Evolutionary conservation across 2,888 invertebrate genomes (phyloP).

Genomic region (Epirrita christyi): DNA sequence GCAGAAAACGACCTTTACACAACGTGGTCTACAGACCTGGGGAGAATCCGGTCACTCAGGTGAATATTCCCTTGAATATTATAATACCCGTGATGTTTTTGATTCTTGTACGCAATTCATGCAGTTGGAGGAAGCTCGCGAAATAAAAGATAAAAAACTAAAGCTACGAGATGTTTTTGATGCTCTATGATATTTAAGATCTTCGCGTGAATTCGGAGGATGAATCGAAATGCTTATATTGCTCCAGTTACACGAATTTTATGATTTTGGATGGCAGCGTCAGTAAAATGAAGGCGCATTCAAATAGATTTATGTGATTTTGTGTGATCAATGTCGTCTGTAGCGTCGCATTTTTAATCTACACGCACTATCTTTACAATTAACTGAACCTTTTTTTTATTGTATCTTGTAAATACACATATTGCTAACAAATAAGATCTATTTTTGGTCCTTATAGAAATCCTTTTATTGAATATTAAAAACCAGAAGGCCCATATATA

Average conservation of each 20-base stretch:
- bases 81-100: constrained; percentile 2
- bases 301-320: constrained; percentile 29
- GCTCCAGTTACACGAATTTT: constrained; percentile 12
- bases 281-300: constrained; percentile 10
- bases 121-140: constrained; percentile 7
- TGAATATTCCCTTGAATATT: constrained; percentile 68
- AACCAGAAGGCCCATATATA: not conserved
- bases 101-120: not conserved
- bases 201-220: not conserved
- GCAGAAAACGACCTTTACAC: constrained; percentile 94
- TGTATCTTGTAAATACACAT: constrained; percentile 34
- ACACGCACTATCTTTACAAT: constrained; percentile 38
- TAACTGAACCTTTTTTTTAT: constrained; percentile 31
- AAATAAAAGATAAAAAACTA: not conserved
- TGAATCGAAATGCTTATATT: not conserved
- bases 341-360: constrained; percentile 45
- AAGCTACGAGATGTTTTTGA: not conserved
- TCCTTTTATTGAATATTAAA: constrained; percentile 12
- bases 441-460: constrained; percentile 40
- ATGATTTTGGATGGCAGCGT: not conserved
- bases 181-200: not conserved
- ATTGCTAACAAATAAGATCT: constrained; percentile 29
- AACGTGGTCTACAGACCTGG: constrained; percentile 95
- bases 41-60: constrained; percentile 96
- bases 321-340: constrained; percentile 53